Evolutionary conservation across 2,888 invertebrate genomes (phyloP).

Genomic region (Adineta ricciae): DNA sequence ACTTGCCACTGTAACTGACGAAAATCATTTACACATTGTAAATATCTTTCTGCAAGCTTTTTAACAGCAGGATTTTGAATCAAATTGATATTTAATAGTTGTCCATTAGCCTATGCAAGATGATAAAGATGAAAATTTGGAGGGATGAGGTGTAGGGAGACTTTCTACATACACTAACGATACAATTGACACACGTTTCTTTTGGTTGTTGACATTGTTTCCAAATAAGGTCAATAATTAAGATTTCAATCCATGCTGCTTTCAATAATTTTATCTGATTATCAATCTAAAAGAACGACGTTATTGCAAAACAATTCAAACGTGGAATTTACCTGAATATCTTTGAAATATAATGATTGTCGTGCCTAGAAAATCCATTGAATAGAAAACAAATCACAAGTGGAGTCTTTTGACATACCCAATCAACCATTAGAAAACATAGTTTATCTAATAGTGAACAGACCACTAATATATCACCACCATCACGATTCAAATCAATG

Average conservation of each 20-base stretch:
- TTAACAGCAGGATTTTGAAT: constrained; percentile 31
- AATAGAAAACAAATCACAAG: too few relatives aligned
- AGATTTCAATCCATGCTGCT: constrained; percentile 95
- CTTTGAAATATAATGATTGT: constrained; percentile 33
- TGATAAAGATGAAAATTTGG: background rate
- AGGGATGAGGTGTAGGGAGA: too few relatives aligned
- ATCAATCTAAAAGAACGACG: constrained; percentile 73
- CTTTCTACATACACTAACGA: background rate
- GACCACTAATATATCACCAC: constrained; percentile 9
- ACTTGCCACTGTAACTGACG: constrained; percentile 21
- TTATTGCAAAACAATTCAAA: too few relatives aligned
- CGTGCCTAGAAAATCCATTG: background rate
- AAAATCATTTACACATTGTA: constrained; percentile 31
- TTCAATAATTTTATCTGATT: constrained; percentile 97
- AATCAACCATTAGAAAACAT: constrained; percentile 35
- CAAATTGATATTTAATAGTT: constrained; percentile 24
- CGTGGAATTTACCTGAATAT: constrained; percentile 20
- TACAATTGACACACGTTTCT: background rate
- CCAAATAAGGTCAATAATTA: constrained; percentile 79
- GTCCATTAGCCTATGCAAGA: constrained; percentile 21
- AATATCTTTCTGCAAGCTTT: constrained; percentile 27
- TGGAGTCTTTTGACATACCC: background rate
- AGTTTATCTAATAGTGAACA: constrained; percentile 32
- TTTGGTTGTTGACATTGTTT: constrained; percentile 32
- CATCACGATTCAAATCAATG: constrained; percentile 22